Conservation (phyloP, 2,888 invertebrate species). For the Nebria salina region DNA sequence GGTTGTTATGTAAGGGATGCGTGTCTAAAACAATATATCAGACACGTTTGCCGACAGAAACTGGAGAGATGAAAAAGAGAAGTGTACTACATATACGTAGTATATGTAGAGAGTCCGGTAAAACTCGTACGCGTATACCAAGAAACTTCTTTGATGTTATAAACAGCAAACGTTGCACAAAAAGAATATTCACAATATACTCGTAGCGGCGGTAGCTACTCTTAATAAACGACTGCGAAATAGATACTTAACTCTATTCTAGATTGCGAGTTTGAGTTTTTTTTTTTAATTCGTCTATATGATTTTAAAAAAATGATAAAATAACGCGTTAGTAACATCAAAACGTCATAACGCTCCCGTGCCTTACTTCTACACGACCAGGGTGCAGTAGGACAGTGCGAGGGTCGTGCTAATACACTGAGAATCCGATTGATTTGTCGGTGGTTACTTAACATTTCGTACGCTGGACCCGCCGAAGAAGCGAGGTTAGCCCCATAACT, state of each 20-base stretch:
- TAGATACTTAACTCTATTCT: not conserved
- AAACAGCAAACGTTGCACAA: conserved; percentile 16
- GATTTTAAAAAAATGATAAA: not conserved
- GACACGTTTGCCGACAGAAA: not conserved
- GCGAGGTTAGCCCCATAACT: too few species aligned
- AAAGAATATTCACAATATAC: not conserved
- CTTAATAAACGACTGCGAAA: not conserved
- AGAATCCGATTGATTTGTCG: too few species aligned
- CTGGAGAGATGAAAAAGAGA: not conserved
- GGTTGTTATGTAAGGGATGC: not conserved
- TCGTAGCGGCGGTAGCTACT: not conserved
- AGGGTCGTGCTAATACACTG: too few species aligned
- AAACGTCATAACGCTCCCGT: too few species aligned
- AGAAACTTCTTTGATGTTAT: conserved; percentile 12
- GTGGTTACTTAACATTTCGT: too few species aligned
- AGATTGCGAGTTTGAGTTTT: not conserved
- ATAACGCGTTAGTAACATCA: too few species aligned
- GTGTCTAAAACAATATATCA: conserved; percentile 13
- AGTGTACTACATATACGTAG: not conserved
- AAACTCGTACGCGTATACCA: not conserved
- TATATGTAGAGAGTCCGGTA: not conserved
- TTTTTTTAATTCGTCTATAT: not conserved
- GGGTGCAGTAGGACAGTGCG: too few species aligned
- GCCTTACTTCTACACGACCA: too few species aligned
- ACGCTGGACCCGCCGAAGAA: too few species aligned